Conservation (phyloP, 2,113 vertebrate species). For the Vulpes vulpes region DNA sequence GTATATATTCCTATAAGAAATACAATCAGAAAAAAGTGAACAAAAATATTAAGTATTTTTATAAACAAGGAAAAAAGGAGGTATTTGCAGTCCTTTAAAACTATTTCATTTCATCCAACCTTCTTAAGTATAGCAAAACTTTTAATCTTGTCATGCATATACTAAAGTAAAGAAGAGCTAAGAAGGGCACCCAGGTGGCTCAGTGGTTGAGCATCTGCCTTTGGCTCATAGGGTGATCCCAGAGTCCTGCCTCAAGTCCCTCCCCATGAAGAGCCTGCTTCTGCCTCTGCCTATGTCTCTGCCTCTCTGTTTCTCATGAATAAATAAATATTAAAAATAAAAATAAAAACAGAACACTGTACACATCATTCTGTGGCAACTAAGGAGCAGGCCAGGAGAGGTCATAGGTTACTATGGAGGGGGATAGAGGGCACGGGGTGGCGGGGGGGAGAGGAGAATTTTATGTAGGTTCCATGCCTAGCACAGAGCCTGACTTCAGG, state of each 20-base stretch:
- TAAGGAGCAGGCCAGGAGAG: not conserved
- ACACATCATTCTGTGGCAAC: not conserved
- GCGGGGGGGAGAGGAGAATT: not conserved
- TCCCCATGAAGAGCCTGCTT: no score
- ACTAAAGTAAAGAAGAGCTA: not conserved
- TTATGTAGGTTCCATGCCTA: not conserved
- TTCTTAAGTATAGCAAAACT: not conserved
- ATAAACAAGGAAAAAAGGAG: slow-evolving; percentile 13
- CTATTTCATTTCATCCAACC: not conserved
- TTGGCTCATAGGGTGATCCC: no score
- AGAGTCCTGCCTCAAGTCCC: no score
- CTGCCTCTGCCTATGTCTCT: no score
- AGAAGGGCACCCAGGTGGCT: not conserved
- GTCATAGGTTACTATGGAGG: not conserved
- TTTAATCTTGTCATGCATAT: not conserved
- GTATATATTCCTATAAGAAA: slow-evolving; percentile 91
- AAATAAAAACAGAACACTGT: not conserved
- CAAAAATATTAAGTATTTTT: slow-evolving; percentile 20
- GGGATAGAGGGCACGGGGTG: no score
- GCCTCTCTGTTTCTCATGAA: no score
- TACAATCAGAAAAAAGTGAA: not conserved
- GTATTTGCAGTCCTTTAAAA: not conserved
- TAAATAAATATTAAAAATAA: no score
- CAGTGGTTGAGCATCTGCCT: no score
- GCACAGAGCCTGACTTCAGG: not conserved